phyloP scores from a whole-genome alignment of 2,113 vertebrate species.

The Leptobrachium ailaonicum region DNA sequence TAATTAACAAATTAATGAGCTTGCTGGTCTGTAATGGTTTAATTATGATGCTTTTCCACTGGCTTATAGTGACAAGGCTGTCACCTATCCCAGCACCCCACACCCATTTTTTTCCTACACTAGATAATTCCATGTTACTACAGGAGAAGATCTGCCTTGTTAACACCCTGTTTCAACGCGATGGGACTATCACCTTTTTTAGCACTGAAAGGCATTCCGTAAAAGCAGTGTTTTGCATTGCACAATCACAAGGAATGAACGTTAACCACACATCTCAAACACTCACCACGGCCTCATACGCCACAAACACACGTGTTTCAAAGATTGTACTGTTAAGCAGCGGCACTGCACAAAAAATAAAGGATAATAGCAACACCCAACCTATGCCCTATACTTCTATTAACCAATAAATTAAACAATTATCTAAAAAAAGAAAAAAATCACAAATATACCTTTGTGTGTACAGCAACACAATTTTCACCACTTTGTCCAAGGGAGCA shows the following conservation, averaged over 20 bases:
- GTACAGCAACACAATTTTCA: constrained; percentile 39
- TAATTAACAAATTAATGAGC: no score
- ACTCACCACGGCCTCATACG: constrained; percentile 23
- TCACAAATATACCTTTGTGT: constrained; percentile 33
- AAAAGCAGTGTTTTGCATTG: no score
- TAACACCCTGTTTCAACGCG: no score
- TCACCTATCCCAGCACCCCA: no score
- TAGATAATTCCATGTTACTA: no score
- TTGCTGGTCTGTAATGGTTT: no score
- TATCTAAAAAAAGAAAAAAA: constrained; percentile 4
- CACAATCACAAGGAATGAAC: not conserved
- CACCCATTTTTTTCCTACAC: no score
- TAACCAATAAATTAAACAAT: constrained; percentile 32
- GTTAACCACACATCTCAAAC: constrained; percentile 12
- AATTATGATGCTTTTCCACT: no score
- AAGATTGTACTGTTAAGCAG: constrained; percentile 37
- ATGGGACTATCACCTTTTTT: no score
- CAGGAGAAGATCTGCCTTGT: no score
- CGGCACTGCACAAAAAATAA: constrained; percentile 28
- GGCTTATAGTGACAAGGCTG: no score
- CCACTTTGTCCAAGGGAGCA: constrained; percentile 10
- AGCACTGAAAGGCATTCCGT: no score
- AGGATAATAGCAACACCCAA: constrained; percentile 25
- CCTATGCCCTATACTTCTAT: constrained; percentile 28
- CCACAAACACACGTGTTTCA: constrained; percentile 24